Evolutionary conservation across 2,797 vertebrate genomes (phyloP), one percentile per base, ranked within the genome.

Genomic region (Lycodopsis pacificus): DNA sequence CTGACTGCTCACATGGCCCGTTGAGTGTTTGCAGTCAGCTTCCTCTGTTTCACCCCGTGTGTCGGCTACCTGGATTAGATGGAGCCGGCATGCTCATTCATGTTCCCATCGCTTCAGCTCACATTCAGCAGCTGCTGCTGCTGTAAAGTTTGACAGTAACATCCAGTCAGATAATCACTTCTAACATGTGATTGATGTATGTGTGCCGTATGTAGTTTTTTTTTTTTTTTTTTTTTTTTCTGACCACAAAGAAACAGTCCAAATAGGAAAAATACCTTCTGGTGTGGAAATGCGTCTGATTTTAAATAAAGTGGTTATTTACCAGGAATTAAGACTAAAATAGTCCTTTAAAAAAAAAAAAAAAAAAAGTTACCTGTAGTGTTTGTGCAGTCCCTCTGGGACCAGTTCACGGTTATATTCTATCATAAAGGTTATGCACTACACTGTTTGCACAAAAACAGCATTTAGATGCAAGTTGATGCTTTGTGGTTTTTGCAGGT

Each of bases 401-500:
- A 59, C 36, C 17, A 36, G 6, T 22, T 71, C 9, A 8, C 10
- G 4, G 10, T 48, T 34, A 12, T n/a, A 5, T 46, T 66, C 0
- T 34, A 8, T 65, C 44, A 75, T 53, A 74, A 73, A 80, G 79
- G 70, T 77, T 68, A n/a, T 67, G 73, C 79, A 30, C 40, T 3
- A 27, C 20, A 17, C 5, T 63, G 80, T 83, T 80, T 82, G 87
- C 80, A 87, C 76, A 68, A 67, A 84, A 71, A 61, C 77, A 79
- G 87, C 88, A 71, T 91, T 89, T 86, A 87, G 86, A 89, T 92
- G 91, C 86, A 87, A 51, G 69, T 87, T 84, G 86, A 86, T 81
- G 86, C 89, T 90, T 93, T 95, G 96, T 94, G 96, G 95, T 95
- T 97, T 95, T 89, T 96, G 94, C 94, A 94, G 84, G 88, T 94